phyloP scores from a whole-genome alignment of 2,113 vertebrate species.

The Pterophyllum scalare region DNA sequence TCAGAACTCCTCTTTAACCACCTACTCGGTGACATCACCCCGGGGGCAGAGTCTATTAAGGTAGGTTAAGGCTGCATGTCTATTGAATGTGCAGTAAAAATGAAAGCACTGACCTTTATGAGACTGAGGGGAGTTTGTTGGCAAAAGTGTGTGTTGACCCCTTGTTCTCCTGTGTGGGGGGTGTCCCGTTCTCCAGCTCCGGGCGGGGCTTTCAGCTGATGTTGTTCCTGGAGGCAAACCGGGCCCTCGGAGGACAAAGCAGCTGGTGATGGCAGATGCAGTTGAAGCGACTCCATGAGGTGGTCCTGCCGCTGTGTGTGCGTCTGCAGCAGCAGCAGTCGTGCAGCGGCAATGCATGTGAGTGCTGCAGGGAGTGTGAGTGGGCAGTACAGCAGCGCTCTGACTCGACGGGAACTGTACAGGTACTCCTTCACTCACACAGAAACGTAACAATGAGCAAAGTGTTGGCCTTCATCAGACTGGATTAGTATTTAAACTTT shows the following conservation, averaged over 20 bases:
- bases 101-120: rapidly evolving
- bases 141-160: neutral
- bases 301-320: slow-evolving; percentile 85
- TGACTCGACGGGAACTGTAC: slow-evolving; percentile 84
- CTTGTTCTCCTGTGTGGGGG: neutral
- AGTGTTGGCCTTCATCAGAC: neutral
- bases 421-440: slow-evolving; percentile 42
- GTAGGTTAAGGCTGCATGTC: slow-evolving; percentile 48
- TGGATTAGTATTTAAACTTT: rapidly evolving
- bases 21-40: slow-evolving; percentile 85
- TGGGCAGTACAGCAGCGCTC: slow-evolving; percentile 84
- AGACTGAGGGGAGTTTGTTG: neutral
- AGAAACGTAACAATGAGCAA: rapidly evolving
- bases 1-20: slow-evolving; percentile 83
- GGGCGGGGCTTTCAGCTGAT: slow-evolving; percentile 63
- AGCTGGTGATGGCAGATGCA: slow-evolving; percentile 66
- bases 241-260: slow-evolving; percentile 75
- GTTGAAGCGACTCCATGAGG: slow-evolving; percentile 86
- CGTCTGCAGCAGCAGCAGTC: slow-evolving; percentile 84
- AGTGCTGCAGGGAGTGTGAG: slow-evolving; percentile 51
- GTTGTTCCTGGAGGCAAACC: slow-evolving; percentile 74
- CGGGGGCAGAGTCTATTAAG: slow-evolving; percentile 82
- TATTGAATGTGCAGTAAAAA: neutral
- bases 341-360: slow-evolving; percentile 57
- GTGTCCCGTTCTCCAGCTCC: slow-evolving; percentile 60